Percentiles rank a stretch among this genome's conserved stretches.
phyloP scores from a whole-genome alignment of 35 echinoderm and acorn worm species.

The Lytechinus pictus region DNA sequence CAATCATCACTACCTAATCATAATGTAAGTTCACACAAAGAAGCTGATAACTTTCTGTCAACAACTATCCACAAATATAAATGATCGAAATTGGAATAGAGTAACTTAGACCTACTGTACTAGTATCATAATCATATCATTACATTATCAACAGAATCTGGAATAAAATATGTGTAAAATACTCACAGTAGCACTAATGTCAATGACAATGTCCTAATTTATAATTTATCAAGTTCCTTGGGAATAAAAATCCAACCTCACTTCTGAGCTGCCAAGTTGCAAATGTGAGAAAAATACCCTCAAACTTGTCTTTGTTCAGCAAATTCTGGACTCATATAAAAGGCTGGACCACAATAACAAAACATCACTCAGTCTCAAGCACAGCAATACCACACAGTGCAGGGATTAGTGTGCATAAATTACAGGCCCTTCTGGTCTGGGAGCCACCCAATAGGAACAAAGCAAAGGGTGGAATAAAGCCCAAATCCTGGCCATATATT shows the following conservation, averaged over 20 bases:
- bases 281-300: background rate
- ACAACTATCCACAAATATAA: no score
- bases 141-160: no score
- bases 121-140: no score
- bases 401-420: slow-evolving; percentile 3
- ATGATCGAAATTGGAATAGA: no score
- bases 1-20: no score
- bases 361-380: background rate
- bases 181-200: background rate
- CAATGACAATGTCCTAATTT: background rate
- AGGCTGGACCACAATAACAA: background rate
- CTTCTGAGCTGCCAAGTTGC: background rate
- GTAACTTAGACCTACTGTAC: no score
- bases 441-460: slow-evolving; percentile 13
- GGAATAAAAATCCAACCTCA: background rate
- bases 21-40: no score
- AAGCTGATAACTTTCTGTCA: no score
- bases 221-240: background rate
- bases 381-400: background rate
- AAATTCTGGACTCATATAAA: background rate
- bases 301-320: background rate
- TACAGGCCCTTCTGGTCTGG: background rate
- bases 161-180: background rate
- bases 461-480: slow-evolving; percentile 7
- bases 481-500: slow-evolving; percentile 18